Percentiles rank a stretch among this genome's conserved stretches.
phyloP scores from a whole-genome alignment of 2,797 vertebrate species.

The Rhinoraja longicauda region DNA sequence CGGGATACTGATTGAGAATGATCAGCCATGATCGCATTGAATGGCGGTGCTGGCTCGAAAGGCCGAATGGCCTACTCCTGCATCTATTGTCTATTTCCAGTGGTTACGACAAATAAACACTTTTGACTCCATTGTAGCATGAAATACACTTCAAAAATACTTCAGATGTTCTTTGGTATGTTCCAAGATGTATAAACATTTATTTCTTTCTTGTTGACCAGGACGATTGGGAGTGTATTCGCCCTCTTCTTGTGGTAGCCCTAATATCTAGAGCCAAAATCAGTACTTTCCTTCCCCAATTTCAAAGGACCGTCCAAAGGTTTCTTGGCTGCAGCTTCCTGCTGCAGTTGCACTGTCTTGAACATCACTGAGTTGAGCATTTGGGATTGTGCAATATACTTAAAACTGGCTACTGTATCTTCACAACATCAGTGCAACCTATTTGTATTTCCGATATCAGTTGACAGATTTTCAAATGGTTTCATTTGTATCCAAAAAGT shows the following conservation, averaged over 20 bases:
- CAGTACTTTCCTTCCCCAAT: background rate
- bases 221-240: background rate
- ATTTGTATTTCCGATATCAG: background rate
- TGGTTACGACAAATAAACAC: too few species aligned
- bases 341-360: too few species aligned
- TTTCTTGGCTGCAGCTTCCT: background rate
- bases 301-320: background rate
- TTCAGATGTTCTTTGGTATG: too few species aligned
- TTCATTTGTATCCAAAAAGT: slow-evolving; percentile 4
- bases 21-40: too few species aligned
- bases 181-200: too few species aligned
- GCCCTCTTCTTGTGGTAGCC: background rate
- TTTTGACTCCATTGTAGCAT: too few species aligned
- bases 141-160: too few species aligned
- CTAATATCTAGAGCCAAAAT: background rate
- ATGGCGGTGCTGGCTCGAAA: too few species aligned
- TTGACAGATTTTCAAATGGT: background rate
- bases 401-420: background rate
- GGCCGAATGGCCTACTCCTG: too few species aligned
- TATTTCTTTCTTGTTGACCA: background rate
- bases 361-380: background rate
- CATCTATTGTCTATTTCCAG: too few species aligned
- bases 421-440: background rate
- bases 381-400: background rate
- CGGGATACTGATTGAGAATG: too few species aligned